Evolutionary conservation across 2,797 vertebrate genomes (phyloP).

Genomic region (Muscicapa striata): DNA sequence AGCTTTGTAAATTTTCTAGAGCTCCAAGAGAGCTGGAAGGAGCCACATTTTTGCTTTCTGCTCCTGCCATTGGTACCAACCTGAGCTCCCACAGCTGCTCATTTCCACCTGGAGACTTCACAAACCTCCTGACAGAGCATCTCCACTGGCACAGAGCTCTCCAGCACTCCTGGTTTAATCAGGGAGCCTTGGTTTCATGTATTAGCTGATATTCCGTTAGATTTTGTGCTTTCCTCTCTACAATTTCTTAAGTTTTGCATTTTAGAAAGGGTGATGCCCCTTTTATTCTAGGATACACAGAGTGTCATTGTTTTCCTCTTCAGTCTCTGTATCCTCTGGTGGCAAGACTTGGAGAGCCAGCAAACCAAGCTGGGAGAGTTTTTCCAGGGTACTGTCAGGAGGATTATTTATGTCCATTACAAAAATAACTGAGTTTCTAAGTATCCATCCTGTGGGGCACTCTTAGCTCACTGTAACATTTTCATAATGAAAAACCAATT

Average conservation of each 20-base stretch:
- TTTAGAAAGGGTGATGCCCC: background rate
- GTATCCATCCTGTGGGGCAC: conserved; percentile 48
- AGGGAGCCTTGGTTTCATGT: background rate
- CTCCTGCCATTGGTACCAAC: background rate
- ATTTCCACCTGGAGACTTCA: background rate
- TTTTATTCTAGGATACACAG: background rate
- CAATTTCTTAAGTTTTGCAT: background rate
- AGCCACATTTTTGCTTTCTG: background rate
- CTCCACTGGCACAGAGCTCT: background rate
- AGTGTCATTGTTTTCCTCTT: conserved; percentile 46
- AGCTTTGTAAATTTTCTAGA: background rate
- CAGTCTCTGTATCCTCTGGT: conserved; percentile 24
- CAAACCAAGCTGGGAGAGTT: conserved; percentile 18
- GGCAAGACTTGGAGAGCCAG: conserved; percentile 37
- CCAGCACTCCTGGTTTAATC: background rate
- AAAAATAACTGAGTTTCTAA: conserved; percentile 68
- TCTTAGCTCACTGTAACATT: conserved; percentile 34
- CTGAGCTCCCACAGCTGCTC: background rate
- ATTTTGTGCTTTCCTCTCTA: background rate
- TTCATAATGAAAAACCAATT: conserved; percentile 43
- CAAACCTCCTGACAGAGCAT: background rate
- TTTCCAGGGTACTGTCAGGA: background rate
- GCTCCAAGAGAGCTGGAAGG: background rate
- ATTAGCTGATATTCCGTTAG: background rate
- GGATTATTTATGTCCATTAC: conserved; percentile 61